These are phyloP conservation scores for Eptatretus atami DNA, from an alignment of 2,797 vertebrate species.

Conservation along the genomic window DNA sequence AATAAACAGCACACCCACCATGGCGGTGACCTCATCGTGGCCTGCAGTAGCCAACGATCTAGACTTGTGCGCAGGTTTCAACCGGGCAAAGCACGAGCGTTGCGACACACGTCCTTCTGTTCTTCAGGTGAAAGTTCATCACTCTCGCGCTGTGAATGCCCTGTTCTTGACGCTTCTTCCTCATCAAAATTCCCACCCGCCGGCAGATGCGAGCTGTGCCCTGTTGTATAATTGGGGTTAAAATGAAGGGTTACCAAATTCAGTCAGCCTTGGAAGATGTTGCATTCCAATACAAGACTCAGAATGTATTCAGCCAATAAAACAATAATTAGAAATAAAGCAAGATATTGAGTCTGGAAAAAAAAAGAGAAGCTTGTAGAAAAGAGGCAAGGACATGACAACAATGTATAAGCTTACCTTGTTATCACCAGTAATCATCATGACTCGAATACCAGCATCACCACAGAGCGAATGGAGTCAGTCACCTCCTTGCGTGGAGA, in stretches of 20 bases:
- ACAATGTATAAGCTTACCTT: conserved; percentile 14
- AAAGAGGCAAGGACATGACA: too few species aligned
- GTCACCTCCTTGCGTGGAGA: conserved; percentile 33
- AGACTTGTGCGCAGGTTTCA: conserved; percentile 70
- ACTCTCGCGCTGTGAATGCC: conserved; percentile 80
- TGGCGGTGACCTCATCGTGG: conserved; percentile 73
- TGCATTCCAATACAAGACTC: too few species aligned
- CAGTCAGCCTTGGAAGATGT: too few species aligned
- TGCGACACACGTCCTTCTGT: conserved; percentile 44
- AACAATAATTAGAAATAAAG: too few species aligned
- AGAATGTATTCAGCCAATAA: too few species aligned
- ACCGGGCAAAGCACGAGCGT: conserved; percentile 71
- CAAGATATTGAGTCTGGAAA: too few species aligned
- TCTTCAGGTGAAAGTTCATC: conserved; percentile 39
- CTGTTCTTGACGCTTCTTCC: conserved; percentile 27
- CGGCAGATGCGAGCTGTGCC: conserved; percentile 94
- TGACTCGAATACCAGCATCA: conserved; percentile 65
- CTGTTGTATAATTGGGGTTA: too few species aligned
- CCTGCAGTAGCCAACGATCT: conserved; percentile 71
- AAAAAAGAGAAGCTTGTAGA: too few species aligned
- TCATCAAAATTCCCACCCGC: conserved; percentile 47
- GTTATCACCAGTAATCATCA: conserved; percentile 97
- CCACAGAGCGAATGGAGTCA: conserved; percentile 48
- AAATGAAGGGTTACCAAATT: too few species aligned
- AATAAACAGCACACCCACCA: conserved; percentile 28